A percentile compares a stretch with the other conserved stretches of the same genome.
Conservation (phyloP, 2,113 vertebrate species). For the Castor canadensis region DNA sequence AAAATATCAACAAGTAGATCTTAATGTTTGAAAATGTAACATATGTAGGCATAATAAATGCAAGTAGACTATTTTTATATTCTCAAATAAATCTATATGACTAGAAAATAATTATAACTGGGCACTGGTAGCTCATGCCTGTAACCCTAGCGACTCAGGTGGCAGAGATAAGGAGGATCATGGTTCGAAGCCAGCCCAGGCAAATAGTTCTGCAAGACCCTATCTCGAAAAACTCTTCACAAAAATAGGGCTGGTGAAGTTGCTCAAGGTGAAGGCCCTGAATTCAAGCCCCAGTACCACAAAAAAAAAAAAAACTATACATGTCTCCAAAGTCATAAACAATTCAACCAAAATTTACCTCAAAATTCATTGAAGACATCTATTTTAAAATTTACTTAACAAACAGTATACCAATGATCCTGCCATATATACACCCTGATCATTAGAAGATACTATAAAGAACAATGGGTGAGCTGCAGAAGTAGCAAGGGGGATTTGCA, state of each 20-base stretch:
- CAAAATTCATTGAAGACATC: background rate
- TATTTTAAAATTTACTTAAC: background rate
- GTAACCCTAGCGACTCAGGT: no score
- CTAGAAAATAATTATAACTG: background rate
- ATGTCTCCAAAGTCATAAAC: slow-evolving; percentile 16
- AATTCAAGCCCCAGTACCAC: no score
- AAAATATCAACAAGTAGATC: background rate
- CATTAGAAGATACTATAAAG: background rate
- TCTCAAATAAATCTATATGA: background rate
- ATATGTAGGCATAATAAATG: background rate
- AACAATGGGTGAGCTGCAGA: background rate
- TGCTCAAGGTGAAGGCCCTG: no score
- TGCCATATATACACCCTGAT: background rate
- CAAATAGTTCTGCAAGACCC: no score
- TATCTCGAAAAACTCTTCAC: no score
- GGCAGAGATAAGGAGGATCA: no score
- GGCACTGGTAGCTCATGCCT: no score
- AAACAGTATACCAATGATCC: background rate
- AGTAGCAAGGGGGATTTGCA: background rate
- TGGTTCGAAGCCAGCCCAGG: no score
- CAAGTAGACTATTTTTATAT: background rate
- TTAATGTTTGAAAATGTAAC: background rate
- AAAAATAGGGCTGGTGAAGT: no score
- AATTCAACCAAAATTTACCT: background rate
- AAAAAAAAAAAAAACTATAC: no score